A percentile compares a stretch with the other conserved stretches of the same genome.
phyloP scores from a whole-genome alignment of 2,113 vertebrate genomes.

The Tinamus guttatus region DNA sequence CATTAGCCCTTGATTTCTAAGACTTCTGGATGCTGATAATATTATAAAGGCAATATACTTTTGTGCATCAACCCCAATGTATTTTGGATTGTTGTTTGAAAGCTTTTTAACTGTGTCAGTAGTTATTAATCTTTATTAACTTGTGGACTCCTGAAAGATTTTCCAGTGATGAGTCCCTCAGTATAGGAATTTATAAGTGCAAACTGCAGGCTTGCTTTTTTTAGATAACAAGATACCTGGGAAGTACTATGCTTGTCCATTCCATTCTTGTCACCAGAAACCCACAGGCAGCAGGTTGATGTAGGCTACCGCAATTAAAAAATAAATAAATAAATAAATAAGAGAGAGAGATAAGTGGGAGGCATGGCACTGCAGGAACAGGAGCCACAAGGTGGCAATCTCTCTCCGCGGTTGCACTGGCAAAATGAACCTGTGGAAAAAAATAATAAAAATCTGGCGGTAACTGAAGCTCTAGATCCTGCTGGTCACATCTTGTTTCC shows the following conservation, averaged over 20 bases:
- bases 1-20: not conserved
- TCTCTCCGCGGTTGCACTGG: not conserved
- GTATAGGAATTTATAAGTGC: not conserved
- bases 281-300: not conserved
- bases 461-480: not conserved
- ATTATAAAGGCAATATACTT: not conserved
- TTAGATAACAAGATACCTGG: not conserved
- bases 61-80: not conserved
- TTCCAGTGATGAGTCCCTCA: not conserved
- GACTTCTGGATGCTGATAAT: not conserved
- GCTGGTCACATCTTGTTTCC: not conserved
- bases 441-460: too few species aligned
- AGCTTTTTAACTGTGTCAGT: not conserved
- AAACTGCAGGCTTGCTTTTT: not conserved
- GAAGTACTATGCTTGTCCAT: not conserved
- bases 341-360: too few species aligned
- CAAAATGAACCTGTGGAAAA: not conserved
- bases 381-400: constrained; percentile 67
- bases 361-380: not conserved
- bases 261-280: not conserved
- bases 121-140: not conserved
- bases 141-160: not conserved
- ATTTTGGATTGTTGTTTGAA: not conserved
- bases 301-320: not conserved
- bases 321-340: not conserved